Evolutionary conservation across 2,113 vertebrate species (phyloP), one percentile per base, ranked within the genome.

Genomic region (Nettapus auritus): DNA sequence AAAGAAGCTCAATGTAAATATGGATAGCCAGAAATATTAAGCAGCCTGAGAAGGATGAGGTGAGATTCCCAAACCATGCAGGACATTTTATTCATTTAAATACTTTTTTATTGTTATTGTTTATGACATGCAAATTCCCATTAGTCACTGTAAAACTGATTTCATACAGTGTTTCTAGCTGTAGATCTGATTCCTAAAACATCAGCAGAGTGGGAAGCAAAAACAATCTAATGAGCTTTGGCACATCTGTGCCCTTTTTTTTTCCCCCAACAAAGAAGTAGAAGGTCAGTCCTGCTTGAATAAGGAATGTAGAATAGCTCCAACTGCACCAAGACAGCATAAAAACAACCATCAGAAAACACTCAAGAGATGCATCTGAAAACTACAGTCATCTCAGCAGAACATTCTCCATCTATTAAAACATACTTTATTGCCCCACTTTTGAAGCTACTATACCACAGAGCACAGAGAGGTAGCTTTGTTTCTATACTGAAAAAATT

Each of bases 341-440:
- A 60, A 86, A 60, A 87, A 79, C 11, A 8, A 56, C 29, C 33
- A 62, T 62, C 60, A 70, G 76, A 63, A 80, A 78, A 57, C 57
- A 75, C 19, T 28, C 12, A 46, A 59, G 42, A 88, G 31, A 62
- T 33, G 21, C 36, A 74, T 69, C 50, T 92, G 71, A 84, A 95
- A 71, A 86, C 79, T 75, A 28, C 22, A 84, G 46, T 76, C 52
- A 91, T 82, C 59, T 80, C 48, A 29, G 91, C 90, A 88, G 83
- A 79, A 93, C 52, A 38, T 48, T 79, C 59, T 79, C 84, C 66
- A 55, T 67, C 64, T 94, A 87, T 22, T 76, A 66, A 94, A 89
- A 69, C 62, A 64, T 53, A 79, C 36, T 92, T 94, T 50, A 82
- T 52, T 86, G 95, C 83, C 46, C 60, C 59, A 33, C 53, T 96